Evolutionary conservation across 2,797 vertebrate genomes (phyloP).

Genomic region (Erithacus rubecula): DNA sequence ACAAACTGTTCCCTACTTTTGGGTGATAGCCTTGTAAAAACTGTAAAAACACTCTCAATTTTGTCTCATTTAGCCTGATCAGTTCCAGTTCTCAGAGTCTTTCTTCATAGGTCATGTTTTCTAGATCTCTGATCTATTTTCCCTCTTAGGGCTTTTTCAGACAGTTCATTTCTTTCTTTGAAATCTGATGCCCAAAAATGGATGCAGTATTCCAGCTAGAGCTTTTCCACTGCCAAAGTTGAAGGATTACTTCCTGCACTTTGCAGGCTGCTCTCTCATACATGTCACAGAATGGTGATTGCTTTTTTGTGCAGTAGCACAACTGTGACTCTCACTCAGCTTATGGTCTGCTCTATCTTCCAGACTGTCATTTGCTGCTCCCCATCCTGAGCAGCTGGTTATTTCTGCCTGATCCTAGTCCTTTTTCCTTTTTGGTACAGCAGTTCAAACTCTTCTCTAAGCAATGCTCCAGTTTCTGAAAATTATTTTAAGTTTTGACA

Average conservation of each 20-base stretch:
- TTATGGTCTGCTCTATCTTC: neutral
- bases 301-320: neutral
- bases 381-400: neutral
- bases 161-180: conserved; percentile 38
- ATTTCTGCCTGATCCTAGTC: neutral
- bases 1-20: neutral
- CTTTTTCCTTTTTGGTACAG: neutral
- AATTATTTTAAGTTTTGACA: neutral
- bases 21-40: neutral
- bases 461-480: neutral
- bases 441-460: neutral
- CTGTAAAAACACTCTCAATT: neutral
- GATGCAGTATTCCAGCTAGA: neutral
- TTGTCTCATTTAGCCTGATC: conserved; percentile 17
- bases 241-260: conserved; percentile 11
- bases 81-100: conserved; percentile 12
- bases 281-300: neutral
- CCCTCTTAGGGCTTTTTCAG: conserved; percentile 13
- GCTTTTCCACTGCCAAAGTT: neutral
- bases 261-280: neutral
- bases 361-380: neutral
- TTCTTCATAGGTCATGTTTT: conserved; percentile 4
- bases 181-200: conserved; percentile 39
- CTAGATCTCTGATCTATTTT: conserved; percentile 32
- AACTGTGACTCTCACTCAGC: neutral